phyloP scores from a whole-genome alignment of 1,140 invertebrate genomes.

The Neodiprion fabricii region DNA sequence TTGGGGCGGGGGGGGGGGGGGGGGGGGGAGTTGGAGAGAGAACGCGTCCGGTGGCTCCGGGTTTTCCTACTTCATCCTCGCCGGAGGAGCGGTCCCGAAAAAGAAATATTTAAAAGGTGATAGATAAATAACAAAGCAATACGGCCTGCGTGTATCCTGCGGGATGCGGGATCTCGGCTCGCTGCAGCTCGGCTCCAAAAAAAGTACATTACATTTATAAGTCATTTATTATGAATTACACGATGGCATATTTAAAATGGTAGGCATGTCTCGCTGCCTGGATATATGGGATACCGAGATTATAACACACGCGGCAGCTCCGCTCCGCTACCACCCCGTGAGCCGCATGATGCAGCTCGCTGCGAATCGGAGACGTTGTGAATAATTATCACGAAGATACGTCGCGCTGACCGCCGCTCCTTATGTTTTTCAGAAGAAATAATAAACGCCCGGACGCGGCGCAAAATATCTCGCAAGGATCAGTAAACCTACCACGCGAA shows the following conservation, averaged over 20 bases:
- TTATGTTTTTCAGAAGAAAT: no score
- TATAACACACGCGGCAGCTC: slow-evolving; percentile 52
- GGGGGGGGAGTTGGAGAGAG: no score
- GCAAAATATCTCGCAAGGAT: no score
- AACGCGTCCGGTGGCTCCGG: no score
- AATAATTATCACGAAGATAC: slow-evolving; percentile 2
- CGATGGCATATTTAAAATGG: slow-evolving; percentile 62
- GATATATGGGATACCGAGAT: slow-evolving; percentile 63
- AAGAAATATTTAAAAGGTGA: not conserved
- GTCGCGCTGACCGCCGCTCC: slow-evolving; percentile 6
- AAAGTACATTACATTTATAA: slow-evolving; percentile 61
- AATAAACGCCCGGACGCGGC: no score
- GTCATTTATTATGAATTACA: slow-evolving; percentile 64
- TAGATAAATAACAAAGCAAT: not conserved
- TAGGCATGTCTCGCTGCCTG: slow-evolving; percentile 55
- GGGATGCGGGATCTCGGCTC: not conserved
- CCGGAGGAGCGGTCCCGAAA: not conserved
- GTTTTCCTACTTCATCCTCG: no score
- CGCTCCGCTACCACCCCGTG: not conserved
- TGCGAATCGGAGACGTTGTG: slow-evolving; percentile 3
- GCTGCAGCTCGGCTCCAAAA: slow-evolving; percentile 29
- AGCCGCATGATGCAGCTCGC: slow-evolving; percentile 19
- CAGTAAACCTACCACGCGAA: no score
- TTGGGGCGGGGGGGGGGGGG: no score
- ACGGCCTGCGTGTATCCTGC: no score